Evolutionary conservation across 2,113 vertebrate species (phyloP), one percentile per base, ranked within the genome.

Genomic region (Gobius niger): DNA sequence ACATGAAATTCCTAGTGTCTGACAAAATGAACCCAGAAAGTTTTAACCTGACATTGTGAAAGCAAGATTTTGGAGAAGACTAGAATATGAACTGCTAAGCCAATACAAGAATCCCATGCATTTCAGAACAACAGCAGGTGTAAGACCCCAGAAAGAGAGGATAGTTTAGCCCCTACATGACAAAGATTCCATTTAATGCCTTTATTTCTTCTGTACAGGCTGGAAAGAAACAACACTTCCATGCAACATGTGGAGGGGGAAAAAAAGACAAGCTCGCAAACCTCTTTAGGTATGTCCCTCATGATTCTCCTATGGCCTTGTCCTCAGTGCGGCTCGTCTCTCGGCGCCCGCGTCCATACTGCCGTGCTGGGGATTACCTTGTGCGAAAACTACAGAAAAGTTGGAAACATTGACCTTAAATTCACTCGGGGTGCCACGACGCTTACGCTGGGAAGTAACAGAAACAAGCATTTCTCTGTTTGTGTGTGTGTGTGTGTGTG

Each of bases 381-480:
- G 63, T 73, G 7, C 41, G 53, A 78, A 72, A 83, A 24, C 12
- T 67, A 69, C 52, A 75, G 69, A 72, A 69, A 64, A 82, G 68
- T 75, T 76, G 52, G 52, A 54, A 54, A 75, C 63, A 62, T 74
- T 85, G 81, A 88, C 78, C 78, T 85, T 67, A 75, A 64, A 65
- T 77, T 77, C 76, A 74, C 71, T 83, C 72, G 67, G 44, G 73
- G 47, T 80, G 80, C 81, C 77, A 82, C 81, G 63, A 80, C 18
- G 72, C 72, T 60, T 47, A 82, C 86, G 75, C 76, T 76, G 81
- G 86, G 77, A 85, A 83, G 72, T 85, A 80, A 85, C 80, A 76
- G 81, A 88, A 90, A 91, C 90, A 91, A 85, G 76, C 76, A 68
- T 76, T 77, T 81, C 87, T 88, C 78, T 89, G 88, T 89, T 51